Percentiles rank a stretch among this genome's conserved stretches.
Conservation (phyloP, 2,888 invertebrate genomes). For the Hydroisotoma schaefferi region DNA sequence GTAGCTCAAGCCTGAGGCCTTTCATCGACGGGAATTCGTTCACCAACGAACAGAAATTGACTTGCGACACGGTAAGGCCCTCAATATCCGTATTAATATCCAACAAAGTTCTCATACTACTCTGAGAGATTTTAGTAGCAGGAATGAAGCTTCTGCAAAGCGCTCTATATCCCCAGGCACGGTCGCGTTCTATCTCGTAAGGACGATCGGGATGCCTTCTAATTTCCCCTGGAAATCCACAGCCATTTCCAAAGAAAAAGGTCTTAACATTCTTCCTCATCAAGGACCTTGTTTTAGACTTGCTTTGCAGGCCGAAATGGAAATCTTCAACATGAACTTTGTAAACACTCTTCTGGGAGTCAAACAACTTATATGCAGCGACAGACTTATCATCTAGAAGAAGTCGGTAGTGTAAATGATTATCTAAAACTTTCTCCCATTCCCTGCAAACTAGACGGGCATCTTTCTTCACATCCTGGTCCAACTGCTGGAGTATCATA, state of each 20-base stretch:
- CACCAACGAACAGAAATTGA: background rate
- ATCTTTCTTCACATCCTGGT: background rate
- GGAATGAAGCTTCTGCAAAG: background rate
- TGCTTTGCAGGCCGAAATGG: background rate
- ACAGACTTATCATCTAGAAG: conserved; percentile 1
- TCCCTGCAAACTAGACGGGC: conserved; percentile 13
- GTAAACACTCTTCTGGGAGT: background rate
- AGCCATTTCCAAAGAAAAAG: background rate
- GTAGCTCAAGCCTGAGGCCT: background rate
- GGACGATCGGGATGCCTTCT: background rate
- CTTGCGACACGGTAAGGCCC: background rate
- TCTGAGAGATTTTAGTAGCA: background rate
- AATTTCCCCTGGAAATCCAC: background rate
- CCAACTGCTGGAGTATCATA: conserved; percentile 11
- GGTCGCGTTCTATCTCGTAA: background rate
- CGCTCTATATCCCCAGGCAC: no score
- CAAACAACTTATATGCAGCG: background rate
- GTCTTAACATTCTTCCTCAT: conserved; percentile 6
- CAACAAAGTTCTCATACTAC: background rate
- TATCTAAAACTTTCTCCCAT: conserved; percentile 7
- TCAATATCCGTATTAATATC: background rate
- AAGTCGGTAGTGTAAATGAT: background rate
- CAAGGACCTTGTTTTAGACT: background rate
- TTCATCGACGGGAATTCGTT: background rate
- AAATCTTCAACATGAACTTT: background rate